Base-by-base conservation (phyloP, 1,140 invertebrate species). In the Cecropterus lyciades region DNA sequence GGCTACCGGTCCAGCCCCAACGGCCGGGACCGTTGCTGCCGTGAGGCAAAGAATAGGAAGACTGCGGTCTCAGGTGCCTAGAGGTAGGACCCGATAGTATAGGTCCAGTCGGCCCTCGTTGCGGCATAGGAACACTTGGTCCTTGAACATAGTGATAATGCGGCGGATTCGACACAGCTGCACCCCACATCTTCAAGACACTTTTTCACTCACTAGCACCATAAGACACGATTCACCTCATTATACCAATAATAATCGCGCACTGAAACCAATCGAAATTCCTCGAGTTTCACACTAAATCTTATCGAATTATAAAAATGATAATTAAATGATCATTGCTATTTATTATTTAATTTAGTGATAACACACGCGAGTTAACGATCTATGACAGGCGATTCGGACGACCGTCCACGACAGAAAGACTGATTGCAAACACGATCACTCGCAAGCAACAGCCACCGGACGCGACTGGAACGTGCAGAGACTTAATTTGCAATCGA, bases 401-500 rank as follows among this genome's bases (percentile, higher is more conserved):
- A 68, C 83, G 74, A 82, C 84, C 76, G 83, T 79, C 88, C 81
- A 80, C 85, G 74, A 75, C 80, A 69, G 78, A 90, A 89, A 86
- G 86, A 87, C 82, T 80, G 76, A 80, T 84, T 73, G 74, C 75
- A 80, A 83, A 77, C 81, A 81, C 78, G 75, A 79, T 73, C 80
- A 79, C 81, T 80, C 85, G 78, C 82, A 87, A 89, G 85, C 87
- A 79, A 77, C 78, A 79, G 79, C 82, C 80, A 80, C 87, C 87
- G 87, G 87, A 91, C 84, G 85, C 82, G 70, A 81, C 69, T 68
- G 75, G 76, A 77, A 90, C 87, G 87, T 82, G 85, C 73, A 71
- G 76, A 80, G 89, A 90, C 90, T 91, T 84, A 90, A 91, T 89
- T 87, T 73, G 69, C 73, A 73, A 82, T 85, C 80, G 80, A 87